Percentiles rank a stretch among this genome's conserved stretches.
Evolutionary conservation across 2,113 vertebrate genomes (phyloP).

Genomic region (Aldabrachelys gigantea): DNA sequence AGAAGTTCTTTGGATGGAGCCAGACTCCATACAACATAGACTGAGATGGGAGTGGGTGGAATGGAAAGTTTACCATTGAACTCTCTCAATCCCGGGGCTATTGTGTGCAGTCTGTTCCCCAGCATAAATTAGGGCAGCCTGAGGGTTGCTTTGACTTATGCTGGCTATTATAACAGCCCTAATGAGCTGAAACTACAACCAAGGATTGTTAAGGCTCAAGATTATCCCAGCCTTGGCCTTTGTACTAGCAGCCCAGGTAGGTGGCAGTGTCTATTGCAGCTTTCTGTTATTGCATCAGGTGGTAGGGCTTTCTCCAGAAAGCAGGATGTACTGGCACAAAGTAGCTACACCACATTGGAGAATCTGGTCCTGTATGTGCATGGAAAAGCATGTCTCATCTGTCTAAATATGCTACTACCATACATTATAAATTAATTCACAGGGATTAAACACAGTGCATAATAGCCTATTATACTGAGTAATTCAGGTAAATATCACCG

Average conservation of each 20-base stretch:
- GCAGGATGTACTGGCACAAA: neutral
- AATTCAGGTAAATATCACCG: neutral
- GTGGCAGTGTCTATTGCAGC: neutral
- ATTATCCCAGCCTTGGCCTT: too few species aligned
- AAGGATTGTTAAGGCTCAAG: too few species aligned
- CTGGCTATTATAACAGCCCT: too few species aligned
- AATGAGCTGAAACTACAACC: too few species aligned
- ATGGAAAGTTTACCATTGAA: too few species aligned
- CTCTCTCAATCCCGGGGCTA: too few species aligned
- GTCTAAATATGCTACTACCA: neutral
- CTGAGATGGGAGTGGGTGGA: too few species aligned
- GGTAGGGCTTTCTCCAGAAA: neutral
- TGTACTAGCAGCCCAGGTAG: neutral
- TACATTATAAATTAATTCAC: neutral
- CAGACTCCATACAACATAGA: too few species aligned
- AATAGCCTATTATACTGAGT: neutral
- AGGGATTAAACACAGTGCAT: neutral
- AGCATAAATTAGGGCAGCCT: too few species aligned
- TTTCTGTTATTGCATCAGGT: neutral
- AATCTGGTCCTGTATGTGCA: neutral
- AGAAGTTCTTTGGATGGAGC: too few species aligned
- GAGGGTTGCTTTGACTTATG: too few species aligned
- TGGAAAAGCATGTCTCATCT: neutral
- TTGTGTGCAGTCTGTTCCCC: too few species aligned
- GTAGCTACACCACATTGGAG: neutral